These are phyloP conservation scores for Myoxocephalus aenaeus DNA, from an alignment of 2,797 vertebrate species.

Conservation along the genomic window DNA sequence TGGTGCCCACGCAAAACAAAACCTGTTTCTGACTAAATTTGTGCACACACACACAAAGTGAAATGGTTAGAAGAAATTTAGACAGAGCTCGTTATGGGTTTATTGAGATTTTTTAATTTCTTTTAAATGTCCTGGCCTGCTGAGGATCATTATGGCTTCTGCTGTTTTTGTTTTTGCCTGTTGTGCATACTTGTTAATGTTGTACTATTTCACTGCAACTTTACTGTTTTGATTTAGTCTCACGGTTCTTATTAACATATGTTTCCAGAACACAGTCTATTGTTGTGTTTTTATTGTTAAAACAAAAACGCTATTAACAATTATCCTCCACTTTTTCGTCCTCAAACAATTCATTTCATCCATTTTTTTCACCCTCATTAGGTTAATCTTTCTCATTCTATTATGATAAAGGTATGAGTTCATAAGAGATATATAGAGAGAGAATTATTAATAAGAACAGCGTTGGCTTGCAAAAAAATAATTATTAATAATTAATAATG, in stretches of 20 bases:
- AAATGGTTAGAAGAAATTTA: neutral
- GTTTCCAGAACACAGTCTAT: neutral
- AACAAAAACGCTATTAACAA: neutral
- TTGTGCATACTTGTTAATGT: neutral
- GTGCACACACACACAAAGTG: neutral
- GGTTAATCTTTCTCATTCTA: slow-evolving; percentile 2
- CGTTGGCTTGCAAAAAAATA: neutral
- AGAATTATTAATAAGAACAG: neutral
- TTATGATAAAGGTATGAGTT: slow-evolving; percentile 9
- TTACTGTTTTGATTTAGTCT: neutral
- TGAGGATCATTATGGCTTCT: neutral
- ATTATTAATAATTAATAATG: too few species aligned
- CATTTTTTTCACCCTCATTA: neutral
- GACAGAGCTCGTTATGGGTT: neutral
- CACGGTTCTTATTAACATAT: neutral
- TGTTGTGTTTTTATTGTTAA: neutral
- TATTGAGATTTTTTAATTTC: neutral
- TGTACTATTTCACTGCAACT: neutral
- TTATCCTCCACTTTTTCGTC: neutral
- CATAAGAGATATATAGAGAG: neutral
- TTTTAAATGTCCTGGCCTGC: neutral
- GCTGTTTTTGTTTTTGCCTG: neutral
- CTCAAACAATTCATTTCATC: slow-evolving; percentile 7
- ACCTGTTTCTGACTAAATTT: neutral
- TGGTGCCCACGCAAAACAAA: neutral